These are phyloP conservation scores for Naja naja DNA, from an alignment of 2,113 vertebrate genomes.

Conservation along the genomic window DNA sequence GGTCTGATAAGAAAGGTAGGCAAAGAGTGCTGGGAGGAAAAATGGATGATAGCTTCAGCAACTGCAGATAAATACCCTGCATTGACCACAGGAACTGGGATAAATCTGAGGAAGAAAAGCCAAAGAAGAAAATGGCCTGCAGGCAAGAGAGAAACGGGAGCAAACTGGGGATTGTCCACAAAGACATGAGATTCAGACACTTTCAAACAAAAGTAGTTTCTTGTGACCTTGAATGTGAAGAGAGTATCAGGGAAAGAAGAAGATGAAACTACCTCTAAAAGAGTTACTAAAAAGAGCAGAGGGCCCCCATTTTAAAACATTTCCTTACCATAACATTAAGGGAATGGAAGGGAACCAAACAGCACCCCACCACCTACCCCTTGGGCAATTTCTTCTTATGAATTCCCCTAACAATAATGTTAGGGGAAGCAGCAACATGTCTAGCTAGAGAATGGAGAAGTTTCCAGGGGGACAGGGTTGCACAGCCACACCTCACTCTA, in stretches of 20 bases:
- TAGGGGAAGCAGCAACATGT: neutral
- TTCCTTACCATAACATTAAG: slow-evolving; percentile 1
- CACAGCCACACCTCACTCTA: neutral
- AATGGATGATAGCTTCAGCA: neutral
- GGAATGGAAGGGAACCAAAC: neutral
- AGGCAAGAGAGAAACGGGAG: neutral
- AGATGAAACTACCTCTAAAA: neutral
- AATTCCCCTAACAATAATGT: neutral
- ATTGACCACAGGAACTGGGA: neutral
- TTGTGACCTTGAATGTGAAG: neutral
- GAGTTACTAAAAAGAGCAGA: neutral
- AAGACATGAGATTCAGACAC: neutral
- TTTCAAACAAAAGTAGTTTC: slow-evolving; percentile 8
- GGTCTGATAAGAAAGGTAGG: slow-evolving; percentile 10
- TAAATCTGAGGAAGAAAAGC: neutral
- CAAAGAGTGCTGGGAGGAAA: neutral
- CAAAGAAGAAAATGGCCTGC: neutral
- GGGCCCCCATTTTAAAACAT: neutral
- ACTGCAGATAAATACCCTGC: neutral
- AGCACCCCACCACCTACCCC: neutral
- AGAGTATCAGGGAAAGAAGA: neutral
- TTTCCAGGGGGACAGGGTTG: neutral
- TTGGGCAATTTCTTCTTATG: neutral
- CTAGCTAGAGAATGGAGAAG: neutral
- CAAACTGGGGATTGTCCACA: slow-evolving; percentile 5